These are phyloP conservation scores for Phrynocephalus forsythii DNA, from an alignment of 2,797 vertebrate species.

Conservation along the genomic window DNA sequence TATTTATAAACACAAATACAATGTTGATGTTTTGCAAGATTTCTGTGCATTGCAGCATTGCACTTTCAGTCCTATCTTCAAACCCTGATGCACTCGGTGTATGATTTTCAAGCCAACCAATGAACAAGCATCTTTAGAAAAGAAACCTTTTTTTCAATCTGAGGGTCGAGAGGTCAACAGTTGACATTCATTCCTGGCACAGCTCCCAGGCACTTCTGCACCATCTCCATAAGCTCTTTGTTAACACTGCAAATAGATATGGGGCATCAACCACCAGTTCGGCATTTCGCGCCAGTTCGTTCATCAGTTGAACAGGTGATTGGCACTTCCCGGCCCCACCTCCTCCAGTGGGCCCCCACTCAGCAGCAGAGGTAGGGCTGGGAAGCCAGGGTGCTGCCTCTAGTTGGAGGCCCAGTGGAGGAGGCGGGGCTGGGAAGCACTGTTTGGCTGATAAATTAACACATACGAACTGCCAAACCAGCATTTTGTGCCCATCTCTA, in stretches of 20 bases:
- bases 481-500: no score
- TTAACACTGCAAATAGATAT: background rate
- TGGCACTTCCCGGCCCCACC: no score
- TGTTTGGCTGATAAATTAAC: no score
- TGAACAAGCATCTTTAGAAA: slow-evolving; percentile 9
- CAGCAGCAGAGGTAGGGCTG: no score
- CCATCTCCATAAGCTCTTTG: background rate
- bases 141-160: background rate
- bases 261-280: background rate
- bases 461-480: no score
- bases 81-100: background rate
- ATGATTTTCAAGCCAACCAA: slow-evolving; percentile 40
- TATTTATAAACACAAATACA: slow-evolving; percentile 61
- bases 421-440: no score
- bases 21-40: slow-evolving; percentile 54
- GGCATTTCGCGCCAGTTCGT: no score
- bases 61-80: slow-evolving; percentile 44
- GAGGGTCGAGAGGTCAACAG: background rate
- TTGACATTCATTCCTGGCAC: background rate
- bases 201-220: background rate
- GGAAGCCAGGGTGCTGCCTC: no score
- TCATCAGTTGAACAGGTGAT: no score
- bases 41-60: slow-evolving; percentile 42
- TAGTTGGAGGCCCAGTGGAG: no score
- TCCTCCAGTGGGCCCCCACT: no score